Percentiles rank a stretch among this genome's conserved stretches.
Conservation (phyloP, 2,888 invertebrate genomes). For the Andrena camellia region DNA sequence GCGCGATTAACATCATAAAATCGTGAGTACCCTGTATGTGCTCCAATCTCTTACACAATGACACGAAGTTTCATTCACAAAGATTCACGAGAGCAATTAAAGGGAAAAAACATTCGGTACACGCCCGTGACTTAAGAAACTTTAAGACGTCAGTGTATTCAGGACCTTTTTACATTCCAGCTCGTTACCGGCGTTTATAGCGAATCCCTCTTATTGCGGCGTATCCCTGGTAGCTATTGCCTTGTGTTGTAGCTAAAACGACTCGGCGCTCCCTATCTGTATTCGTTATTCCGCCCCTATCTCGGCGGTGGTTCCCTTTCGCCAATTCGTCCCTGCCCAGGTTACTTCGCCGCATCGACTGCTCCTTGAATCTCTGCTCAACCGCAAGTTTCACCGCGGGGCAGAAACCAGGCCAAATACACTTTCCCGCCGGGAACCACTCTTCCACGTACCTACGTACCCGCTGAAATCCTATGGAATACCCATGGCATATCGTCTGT, state of each 20-base stretch:
- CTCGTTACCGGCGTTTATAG: neutral
- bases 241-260: slow-evolving; percentile 8
- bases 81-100: neutral
- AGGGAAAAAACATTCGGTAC: neutral
- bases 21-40: too few species aligned
- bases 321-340: slow-evolving; percentile 29
- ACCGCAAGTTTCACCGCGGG: slow-evolving; percentile 24
- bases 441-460: slow-evolving; percentile 10
- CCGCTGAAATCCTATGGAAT: slow-evolving; percentile 32
- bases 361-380: slow-evolving; percentile 36
- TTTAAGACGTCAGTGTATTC: neutral
- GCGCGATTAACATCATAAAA: too few species aligned
- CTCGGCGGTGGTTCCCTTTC: slow-evolving; percentile 8
- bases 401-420: slow-evolving; percentile 36
- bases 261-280: slow-evolving; percentile 2
- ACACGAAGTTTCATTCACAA: too few species aligned
- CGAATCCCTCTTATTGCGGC: slow-evolving; percentile 1
- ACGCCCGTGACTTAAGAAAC: neutral
- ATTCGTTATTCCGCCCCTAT: neutral
- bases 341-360: slow-evolving; percentile 14
- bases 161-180: neutral
- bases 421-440: slow-evolving; percentile 14
- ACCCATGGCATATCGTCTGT: slow-evolving; percentile 29
- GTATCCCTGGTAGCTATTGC: slow-evolving; percentile 5
- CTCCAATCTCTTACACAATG: too few species aligned